phyloP scores from a whole-genome alignment of 2,797 vertebrate genomes.

The Bothrops alternatus region DNA sequence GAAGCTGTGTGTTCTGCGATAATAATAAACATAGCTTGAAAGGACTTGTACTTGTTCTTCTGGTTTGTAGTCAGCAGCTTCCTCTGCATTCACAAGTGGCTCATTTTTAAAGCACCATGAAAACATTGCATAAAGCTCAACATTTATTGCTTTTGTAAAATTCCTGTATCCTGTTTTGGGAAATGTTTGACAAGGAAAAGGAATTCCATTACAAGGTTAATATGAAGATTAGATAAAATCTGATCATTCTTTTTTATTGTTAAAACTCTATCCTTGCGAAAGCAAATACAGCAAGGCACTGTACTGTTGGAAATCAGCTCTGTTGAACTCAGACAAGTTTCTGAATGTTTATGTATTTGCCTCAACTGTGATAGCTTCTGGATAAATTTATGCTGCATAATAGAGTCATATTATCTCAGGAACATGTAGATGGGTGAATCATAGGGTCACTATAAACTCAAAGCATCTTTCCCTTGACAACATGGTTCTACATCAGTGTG shows the following conservation, averaged over 20 bases:
- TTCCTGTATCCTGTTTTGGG: not conserved
- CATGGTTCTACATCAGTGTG: not conserved
- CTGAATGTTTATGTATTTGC: not conserved
- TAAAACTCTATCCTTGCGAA: not conserved
- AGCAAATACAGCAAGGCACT: not conserved
- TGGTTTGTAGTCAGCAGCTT: not conserved
- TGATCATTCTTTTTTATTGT: not conserved
- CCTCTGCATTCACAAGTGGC: not conserved
- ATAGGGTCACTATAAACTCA: not conserved
- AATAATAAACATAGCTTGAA: not conserved
- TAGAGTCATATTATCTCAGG: not conserved
- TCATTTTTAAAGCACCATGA: not conserved
- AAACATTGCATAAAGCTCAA: not conserved
- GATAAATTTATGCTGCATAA: not conserved
- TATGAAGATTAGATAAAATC: not conserved
- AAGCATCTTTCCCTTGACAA: not conserved
- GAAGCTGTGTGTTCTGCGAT: not conserved
- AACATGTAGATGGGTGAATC: not conserved
- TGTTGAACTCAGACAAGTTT: not conserved
- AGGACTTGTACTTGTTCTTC: not conserved
- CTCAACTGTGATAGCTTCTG: not conserved
- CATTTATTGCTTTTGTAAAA: not conserved
- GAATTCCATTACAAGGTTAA: not conserved
- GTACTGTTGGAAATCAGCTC: not conserved
- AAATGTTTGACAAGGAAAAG: not conserved